Base-by-base conservation (phyloP, 2,113 vertebrate genomes). In the Aleadryas rufinucha region DNA sequence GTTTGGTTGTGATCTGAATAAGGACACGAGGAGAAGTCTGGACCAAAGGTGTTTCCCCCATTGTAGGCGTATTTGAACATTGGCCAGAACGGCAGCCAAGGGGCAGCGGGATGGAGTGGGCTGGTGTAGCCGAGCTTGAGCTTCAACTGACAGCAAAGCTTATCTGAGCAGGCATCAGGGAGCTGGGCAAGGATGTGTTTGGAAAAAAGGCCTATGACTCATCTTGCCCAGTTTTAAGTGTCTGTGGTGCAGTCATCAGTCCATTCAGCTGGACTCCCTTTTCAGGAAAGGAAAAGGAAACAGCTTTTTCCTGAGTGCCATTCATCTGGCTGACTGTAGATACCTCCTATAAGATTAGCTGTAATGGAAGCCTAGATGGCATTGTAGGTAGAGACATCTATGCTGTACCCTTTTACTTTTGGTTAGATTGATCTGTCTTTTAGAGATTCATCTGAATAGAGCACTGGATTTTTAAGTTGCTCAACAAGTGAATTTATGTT, bases 241-340 rank as follows among this genome's bases (percentile, higher is more conserved):
- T 35, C 35, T 72, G 0, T 0, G 0, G 9, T 60, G 26, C 30
- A 56, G 59, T 50, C 75, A 75, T 28, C 31, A 41, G 13, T 52
- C 52, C 59, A 24, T 66, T 66, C 52, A 41, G 15, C 13, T 94
- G 45, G 31, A 15, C 50, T 75, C 24, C 16, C 18, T 49, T 57
- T 65, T 49, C 31, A n/a, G n/a, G 11, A 16, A 39, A 41, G 22
- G 26, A 31, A 31, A 83, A 57, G 8, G 28, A 54, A 93, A 87
- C 15, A 14, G 21, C 13, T 17, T 87, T 68, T 84, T 77, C 35
- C 24, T n/a, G 21, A 16, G 12, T 68, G 23, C 30, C 37, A 30
- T 45, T 77, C 45, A 33, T 69, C n/a, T 74, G 31, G 23, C 24
- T 54, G 44, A n/a, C 41, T 69, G 93, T 93, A 56, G 37, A 60